Evolutionary conservation across 2,888 invertebrate genomes (phyloP).

Genomic region (Lithophane socia): DNA sequence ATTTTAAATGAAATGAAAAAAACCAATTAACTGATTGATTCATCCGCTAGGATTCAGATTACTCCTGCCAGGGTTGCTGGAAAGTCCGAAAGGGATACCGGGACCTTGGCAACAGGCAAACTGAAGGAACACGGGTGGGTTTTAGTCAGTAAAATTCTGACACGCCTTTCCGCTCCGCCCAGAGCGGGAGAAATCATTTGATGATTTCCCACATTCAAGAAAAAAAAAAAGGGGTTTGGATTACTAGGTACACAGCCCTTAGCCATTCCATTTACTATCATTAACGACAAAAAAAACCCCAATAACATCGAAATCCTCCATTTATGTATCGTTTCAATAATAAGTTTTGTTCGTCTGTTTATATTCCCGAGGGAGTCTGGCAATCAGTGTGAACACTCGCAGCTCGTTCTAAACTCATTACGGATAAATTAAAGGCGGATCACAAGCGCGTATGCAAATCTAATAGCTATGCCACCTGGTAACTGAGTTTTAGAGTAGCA

Average conservation of each 20-base stretch:
- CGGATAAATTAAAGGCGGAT: conserved; percentile 86
- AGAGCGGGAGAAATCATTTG: no score
- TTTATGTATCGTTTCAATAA: conserved; percentile 59
- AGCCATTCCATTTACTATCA: not conserved
- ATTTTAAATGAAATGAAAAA: not conserved
- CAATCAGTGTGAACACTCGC: conserved; percentile 83
- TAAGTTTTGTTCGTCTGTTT: conserved; percentile 65
- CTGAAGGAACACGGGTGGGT: no score
- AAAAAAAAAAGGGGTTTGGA: no score
- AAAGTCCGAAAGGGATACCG: no score
- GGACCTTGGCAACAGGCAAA: no score
- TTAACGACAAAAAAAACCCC: conserved; percentile 20
- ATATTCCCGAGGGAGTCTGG: conserved; percentile 83
- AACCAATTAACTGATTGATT: not conserved
- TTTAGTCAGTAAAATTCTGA: no score
- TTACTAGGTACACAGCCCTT: not conserved
- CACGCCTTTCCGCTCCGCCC: no score
- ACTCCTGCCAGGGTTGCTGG: no score
- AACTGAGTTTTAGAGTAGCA: conserved; percentile 56
- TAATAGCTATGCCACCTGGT: conserved; percentile 63
- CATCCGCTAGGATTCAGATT: not conserved
- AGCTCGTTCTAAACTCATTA: conserved; percentile 87
- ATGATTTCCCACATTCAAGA: no score
- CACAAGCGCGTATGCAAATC: conserved; percentile 79
- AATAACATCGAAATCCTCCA: conserved; percentile 17